Evolutionary conservation across 2,113 vertebrate species (phyloP), one percentile per base, ranked within the genome.

Genomic region (Bombycilla garrulus): DNA sequence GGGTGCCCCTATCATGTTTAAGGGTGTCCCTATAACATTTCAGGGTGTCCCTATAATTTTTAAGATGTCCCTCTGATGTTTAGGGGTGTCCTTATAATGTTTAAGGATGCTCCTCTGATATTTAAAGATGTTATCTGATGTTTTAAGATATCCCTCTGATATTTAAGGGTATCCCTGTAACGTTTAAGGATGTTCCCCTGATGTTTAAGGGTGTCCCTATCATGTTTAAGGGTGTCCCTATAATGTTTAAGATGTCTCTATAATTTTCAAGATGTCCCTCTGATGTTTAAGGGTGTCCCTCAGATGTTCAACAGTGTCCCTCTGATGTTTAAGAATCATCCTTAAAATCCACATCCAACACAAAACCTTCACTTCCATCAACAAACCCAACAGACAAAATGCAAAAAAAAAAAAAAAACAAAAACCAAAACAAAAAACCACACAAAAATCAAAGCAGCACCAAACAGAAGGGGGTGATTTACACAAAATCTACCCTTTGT

Each of bases 391-490:
- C 33, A 45, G 33, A 33, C 13, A 9, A 22, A 64, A 48, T 1
- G 16, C 17, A 20, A 21, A 35, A 23, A 21, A 15, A 11, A n/a
- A n/a, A n/a, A n/a, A n/a, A n/a, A n/a, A n/a, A n/a, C n/a, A n/a
- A n/a, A n/a, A n/a, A n/a, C n/a, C n/a, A n/a, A n/a, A n/a, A n/a
- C n/a, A n/a, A n/a, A n/a, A n/a, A n/a, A n/a, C n/a, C n/a, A n/a
- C n/a, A n/a, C 6, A 8, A 35, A 48, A 47, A n/a, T 29, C 20
- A 1, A 47, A 29, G 25, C 6, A 14, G 31, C 17, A 6, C 17
- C 12, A 2, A 79, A 25, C 2, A 12, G 14, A 35, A 64, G 25
- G 0, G n/a, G 42, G 14, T 0, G 7, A 64, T 47, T 21, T 25
- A 26, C 40, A 56, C 24, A 15, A 47, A 47, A 18, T 3, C 28